A percentile compares a stretch with the other conserved stretches of the same genome.
phyloP scores from a whole-genome alignment of 1,140 invertebrate genomes.

The Lordiphosa stackelbergi region DNA sequence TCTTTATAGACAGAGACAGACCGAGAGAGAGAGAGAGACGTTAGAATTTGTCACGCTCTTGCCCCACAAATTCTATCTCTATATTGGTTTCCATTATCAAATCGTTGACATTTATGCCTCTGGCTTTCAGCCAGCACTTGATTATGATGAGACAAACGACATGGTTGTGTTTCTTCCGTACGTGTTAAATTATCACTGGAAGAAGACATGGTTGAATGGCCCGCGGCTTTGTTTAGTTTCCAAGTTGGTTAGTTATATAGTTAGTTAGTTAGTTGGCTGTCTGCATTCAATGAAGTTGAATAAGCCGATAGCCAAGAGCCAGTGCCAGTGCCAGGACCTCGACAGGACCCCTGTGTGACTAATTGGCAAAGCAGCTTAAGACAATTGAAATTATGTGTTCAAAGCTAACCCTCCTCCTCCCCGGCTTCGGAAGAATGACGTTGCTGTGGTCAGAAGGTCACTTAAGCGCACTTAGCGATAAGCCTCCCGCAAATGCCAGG shows the following conservation, averaged over 20 bases:
- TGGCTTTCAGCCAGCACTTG: slow-evolving; percentile 61
- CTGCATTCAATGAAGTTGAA: slow-evolving; percentile 44
- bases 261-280: slow-evolving; percentile 44
- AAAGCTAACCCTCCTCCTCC: not conserved
- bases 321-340: slow-evolving; percentile 21
- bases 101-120: slow-evolving; percentile 73
- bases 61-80: slow-evolving; percentile 1
- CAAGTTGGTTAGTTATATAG: slow-evolving; percentile 59
- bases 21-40: not conserved
- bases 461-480: slow-evolving; percentile 54
- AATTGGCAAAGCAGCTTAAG: slow-evolving; percentile 68
- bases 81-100: slow-evolving; percentile 59
- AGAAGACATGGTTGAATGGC: slow-evolving; percentile 25
- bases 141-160: slow-evolving; percentile 64
- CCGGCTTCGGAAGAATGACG: slow-evolving; percentile 1
- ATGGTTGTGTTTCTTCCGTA: slow-evolving; percentile 27
- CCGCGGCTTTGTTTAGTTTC: slow-evolving; percentile 65
- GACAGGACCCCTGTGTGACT: slow-evolving; percentile 18
- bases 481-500: slow-evolving; percentile 24
- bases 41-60: slow-evolving; percentile 53
- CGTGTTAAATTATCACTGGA: slow-evolving; percentile 63
- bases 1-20: slow-evolving; percentile 12
- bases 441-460: slow-evolving; percentile 44
- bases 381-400: slow-evolving; percentile 67
- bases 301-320: slow-evolving; percentile 50